Evolutionary conservation across 2,113 vertebrate genomes (phyloP).

Genomic region (sheep (Ovis aries)): ARS-UI_Ramb_v3.0 NC_056059.1:48694501-48695000

Average conservation of each 20-base stretch:
- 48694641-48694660: too few species aligned
- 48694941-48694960: fast-evolving
- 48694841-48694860: neutral
- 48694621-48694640: too few species aligned
- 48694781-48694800: neutral
- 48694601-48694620: too few species aligned
- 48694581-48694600: too few species aligned
- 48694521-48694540: too few species aligned
- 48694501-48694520: too few species aligned
- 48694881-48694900: neutral
- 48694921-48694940: neutral
- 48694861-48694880: neutral
- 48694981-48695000: neutral
- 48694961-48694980: neutral
- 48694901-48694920: neutral
- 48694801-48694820: neutral
- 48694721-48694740: too few species aligned
- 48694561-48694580: too few species aligned
- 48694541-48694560: too few species aligned
- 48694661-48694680: too few species aligned
- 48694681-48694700: too few species aligned
- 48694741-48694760: neutral
- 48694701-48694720: too few species aligned
- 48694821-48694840: neutral
- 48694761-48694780: neutral